These are phyloP conservation scores for Hylaeus anthracinus DNA, from an alignment of 1,140 invertebrate genomes.

Conservation along the genomic window DNA sequence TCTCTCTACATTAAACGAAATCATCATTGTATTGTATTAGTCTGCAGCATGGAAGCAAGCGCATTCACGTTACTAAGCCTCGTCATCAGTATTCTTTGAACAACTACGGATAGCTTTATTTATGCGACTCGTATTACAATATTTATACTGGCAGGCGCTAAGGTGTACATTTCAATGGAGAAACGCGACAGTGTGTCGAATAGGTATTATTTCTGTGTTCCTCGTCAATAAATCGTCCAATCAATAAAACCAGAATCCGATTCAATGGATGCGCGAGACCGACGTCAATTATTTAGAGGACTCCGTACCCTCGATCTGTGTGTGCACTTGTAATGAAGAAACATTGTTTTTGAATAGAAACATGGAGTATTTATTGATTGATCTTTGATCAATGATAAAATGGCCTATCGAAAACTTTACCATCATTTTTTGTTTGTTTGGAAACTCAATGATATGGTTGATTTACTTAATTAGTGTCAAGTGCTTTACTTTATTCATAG, in stretches of 20 bases:
- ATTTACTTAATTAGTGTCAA: too few relatives aligned
- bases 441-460: too few relatives aligned
- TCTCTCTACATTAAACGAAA: neutral
- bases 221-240: neutral
- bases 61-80: neutral
- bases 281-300: neutral
- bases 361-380: neutral
- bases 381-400: too few relatives aligned
- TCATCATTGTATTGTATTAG: neutral
- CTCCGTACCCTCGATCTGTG: neutral
- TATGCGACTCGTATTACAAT: slow-evolving; percentile 11
- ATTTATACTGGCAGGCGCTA: slow-evolving; percentile 20
- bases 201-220: neutral
- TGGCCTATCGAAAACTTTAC: too few relatives aligned
- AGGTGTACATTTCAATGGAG: slow-evolving; percentile 16
- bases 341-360: slow-evolving; percentile 3
- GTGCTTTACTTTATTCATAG: too few relatives aligned
- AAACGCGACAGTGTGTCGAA: neutral
- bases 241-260: neutral
- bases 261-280: neutral
- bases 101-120: neutral
- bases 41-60: neutral
- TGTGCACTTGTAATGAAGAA: neutral
- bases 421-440: too few relatives aligned
- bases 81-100: slow-evolving; percentile 9